Percentiles rank a stretch among this genome's conserved stretches.
These are phyloP conservation scores for Xiphophorus hellerii DNA, from an alignment of 2,113 vertebrate genomes.

Conservation along the genomic window DNA sequence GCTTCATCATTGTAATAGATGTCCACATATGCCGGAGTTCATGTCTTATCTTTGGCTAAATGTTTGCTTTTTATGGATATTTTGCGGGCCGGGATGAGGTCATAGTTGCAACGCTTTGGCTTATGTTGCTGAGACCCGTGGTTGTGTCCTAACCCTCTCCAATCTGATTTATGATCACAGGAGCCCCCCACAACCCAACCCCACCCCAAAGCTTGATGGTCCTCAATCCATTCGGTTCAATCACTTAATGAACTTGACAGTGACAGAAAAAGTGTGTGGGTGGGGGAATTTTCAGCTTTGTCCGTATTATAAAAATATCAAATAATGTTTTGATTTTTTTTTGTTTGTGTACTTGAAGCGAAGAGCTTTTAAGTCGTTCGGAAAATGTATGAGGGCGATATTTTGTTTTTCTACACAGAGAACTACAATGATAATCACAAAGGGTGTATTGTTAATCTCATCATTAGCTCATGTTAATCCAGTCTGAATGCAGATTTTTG, in stretches of 20 bases:
- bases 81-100: slow-evolving; percentile 64
- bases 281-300: slow-evolving; percentile 14
- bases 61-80: slow-evolving; percentile 64
- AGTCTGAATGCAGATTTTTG: slow-evolving; percentile 44
- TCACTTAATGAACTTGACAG: slow-evolving; percentile 81
- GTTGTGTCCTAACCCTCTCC: slow-evolving; percentile 56
- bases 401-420: background rate
- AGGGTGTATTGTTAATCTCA: slow-evolving; percentile 34
- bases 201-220: slow-evolving; percentile 40
- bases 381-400: slow-evolving; percentile 2
- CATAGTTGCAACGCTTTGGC: slow-evolving; percentile 59
- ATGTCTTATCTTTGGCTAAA: slow-evolving; percentile 66
- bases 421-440: slow-evolving; percentile 18
- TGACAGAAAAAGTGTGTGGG: slow-evolving; percentile 22
- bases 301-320: slow-evolving; percentile 11
- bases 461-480: slow-evolving; percentile 36
- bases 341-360: slow-evolving; percentile 24
- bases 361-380: slow-evolving; percentile 17
- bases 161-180: slow-evolving; percentile 59
- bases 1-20: slow-evolving; percentile 52
- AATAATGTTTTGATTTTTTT: slow-evolving; percentile 23
- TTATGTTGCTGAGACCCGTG: slow-evolving; percentile 46
- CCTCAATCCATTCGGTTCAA: slow-evolving; percentile 67
- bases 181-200: slow-evolving; percentile 6
- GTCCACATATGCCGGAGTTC: slow-evolving; percentile 35